phyloP scores from a whole-genome alignment of 2,113 vertebrate genomes.

The Potamarius usumacintae region DNA sequence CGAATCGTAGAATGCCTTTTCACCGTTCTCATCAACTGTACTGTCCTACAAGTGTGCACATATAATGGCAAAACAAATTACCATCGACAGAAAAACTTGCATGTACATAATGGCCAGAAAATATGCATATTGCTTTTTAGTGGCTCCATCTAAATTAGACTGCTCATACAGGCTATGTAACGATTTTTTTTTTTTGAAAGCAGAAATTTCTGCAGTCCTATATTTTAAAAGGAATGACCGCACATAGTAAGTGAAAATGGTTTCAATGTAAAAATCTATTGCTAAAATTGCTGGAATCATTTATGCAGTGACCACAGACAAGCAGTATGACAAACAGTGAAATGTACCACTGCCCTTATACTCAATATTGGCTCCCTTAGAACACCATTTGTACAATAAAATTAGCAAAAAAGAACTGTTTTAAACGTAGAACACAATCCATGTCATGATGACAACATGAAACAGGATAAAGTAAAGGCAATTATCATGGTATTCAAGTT shows the following conservation, averaged over 20 bases:
- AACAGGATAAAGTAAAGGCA: neutral
- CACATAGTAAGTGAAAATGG: neutral
- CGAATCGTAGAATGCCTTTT: conserved; percentile 87
- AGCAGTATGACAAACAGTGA: neutral
- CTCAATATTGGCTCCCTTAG: neutral
- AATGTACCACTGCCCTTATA: neutral
- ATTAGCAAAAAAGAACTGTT: neutral
- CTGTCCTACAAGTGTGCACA: conserved; percentile 69
- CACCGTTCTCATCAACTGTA: conserved; percentile 75
- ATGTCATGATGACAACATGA: neutral
- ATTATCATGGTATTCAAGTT: neutral
- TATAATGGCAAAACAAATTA: conserved; percentile 60
- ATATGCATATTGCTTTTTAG: neutral
- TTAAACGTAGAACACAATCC: neutral
- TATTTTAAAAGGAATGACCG: neutral
- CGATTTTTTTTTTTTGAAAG: neutral
- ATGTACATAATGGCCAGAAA: neutral
- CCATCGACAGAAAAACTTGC: neutral
- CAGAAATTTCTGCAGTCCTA: neutral
- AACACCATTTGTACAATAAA: neutral
- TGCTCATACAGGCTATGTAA: neutral
- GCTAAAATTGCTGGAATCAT: neutral
- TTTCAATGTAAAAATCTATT: neutral
- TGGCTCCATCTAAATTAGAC: neutral
- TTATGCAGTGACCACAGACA: neutral